Conservation (phyloP, 1,140 invertebrate genomes). For the Luehdorfia chinensis region DNA sequence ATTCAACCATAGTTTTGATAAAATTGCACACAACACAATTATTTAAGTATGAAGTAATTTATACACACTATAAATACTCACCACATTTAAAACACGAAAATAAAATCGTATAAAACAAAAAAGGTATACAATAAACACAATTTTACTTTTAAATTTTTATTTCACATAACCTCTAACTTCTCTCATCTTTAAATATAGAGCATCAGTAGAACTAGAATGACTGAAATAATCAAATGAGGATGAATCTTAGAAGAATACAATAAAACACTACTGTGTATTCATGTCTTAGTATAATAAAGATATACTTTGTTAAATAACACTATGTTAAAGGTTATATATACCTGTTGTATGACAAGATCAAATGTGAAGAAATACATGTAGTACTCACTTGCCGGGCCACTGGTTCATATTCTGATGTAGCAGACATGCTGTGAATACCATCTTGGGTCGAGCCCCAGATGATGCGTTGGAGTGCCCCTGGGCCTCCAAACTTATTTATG, state of each 20-base stretch:
- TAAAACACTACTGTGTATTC: too few relatives aligned
- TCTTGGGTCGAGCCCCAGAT: conserved; percentile 74
- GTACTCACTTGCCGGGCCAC: conserved; percentile 73
- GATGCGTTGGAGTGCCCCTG: conserved; percentile 59
- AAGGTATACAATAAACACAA: conserved; percentile 56
- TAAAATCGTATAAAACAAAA: conserved; percentile 25
- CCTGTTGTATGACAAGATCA: too few relatives aligned
- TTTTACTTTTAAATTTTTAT: conserved; percentile 43
- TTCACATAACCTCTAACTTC: conserved; percentile 14
- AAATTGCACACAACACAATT: conserved; percentile 18
- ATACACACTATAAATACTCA: conserved; percentile 23
- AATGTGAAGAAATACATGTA: not conserved
- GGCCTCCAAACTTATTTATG: conserved; percentile 63
- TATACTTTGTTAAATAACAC: too few relatives aligned
- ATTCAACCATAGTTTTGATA: conserved; percentile 26
- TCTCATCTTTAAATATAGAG: too few relatives aligned
- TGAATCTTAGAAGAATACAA: too few relatives aligned
- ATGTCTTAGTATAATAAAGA: too few relatives aligned
- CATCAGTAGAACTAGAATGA: too few relatives aligned
- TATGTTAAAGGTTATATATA: too few relatives aligned
- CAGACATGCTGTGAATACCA: conserved; percentile 75
- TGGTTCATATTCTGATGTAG: conserved; percentile 73
- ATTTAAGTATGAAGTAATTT: conserved; percentile 19
- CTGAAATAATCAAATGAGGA: too few relatives aligned
- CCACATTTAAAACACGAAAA: conserved; percentile 19